Evolutionary conservation across 2,797 vertebrate genomes (phyloP).

Genomic region (Orestias chungarensis): DNA sequence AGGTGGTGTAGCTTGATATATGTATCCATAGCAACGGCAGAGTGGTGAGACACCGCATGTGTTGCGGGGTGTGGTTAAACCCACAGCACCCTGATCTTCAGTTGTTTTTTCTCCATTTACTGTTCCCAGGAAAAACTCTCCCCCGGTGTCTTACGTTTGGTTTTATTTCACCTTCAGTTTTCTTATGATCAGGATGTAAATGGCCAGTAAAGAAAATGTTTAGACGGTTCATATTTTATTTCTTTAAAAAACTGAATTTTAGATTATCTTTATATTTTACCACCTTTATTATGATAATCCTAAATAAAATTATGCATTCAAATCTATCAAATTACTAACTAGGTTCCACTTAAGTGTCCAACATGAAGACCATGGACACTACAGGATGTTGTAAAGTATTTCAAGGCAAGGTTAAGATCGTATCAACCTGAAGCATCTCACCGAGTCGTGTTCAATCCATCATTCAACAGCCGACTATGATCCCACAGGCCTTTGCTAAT

Average conservation of each 20-base stretch:
- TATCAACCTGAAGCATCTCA: neutral
- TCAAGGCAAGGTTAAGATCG: too few relatives aligned
- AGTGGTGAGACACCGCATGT: slow-evolving; percentile 65
- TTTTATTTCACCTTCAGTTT: slow-evolving; percentile 13
- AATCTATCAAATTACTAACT: neutral
- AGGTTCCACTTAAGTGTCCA: neutral
- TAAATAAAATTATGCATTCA: neutral
- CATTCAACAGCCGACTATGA: neutral
- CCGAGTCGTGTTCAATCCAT: neutral
- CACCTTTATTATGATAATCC: too few relatives aligned
- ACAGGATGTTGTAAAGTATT: neutral
- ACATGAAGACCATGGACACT: neutral
- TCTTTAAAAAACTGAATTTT: neutral
- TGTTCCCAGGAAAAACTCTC: neutral
- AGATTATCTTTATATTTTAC: neutral
- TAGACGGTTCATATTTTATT: neutral
- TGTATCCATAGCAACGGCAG: slow-evolving; percentile 73
- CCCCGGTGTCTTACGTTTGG: neutral
- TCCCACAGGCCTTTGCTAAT: neutral
- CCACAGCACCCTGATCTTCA: slow-evolving; percentile 15
- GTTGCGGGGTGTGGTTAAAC: slow-evolving; percentile 60
- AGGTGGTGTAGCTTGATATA: slow-evolving; percentile 79
- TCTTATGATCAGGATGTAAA: neutral
- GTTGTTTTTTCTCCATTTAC: slow-evolving; percentile 9
- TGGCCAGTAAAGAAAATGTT: neutral